phyloP scores from a whole-genome alignment of 2,113 vertebrate genomes.

The Oceanodroma tethys region DNA sequence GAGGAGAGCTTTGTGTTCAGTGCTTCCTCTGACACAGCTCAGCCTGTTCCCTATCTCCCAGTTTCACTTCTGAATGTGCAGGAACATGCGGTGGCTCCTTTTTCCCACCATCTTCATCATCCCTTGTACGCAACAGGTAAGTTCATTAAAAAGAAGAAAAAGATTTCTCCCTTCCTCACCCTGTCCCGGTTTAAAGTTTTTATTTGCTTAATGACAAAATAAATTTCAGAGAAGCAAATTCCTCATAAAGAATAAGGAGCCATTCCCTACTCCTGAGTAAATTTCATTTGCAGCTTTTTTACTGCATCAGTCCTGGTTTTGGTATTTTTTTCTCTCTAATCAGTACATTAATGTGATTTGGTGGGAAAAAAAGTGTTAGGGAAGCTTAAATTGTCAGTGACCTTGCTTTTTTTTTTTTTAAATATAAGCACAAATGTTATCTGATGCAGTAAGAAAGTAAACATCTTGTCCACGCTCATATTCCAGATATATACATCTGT shows the following conservation, averaged over 20 bases:
- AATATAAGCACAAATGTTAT: background rate
- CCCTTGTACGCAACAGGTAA: conserved; percentile 82
- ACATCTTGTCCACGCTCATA: background rate
- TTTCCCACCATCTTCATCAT: conserved; percentile 74
- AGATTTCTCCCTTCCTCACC: background rate
- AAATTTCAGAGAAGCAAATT: background rate
- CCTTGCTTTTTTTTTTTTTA: background rate
- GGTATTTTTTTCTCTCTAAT: background rate
- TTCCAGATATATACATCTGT: background rate
- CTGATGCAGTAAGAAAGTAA: background rate
- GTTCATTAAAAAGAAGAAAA: conserved; percentile 37
- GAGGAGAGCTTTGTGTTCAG: conserved; percentile 87
- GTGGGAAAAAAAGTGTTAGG: background rate
- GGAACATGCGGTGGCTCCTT: conserved; percentile 82
- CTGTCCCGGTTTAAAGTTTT: background rate
- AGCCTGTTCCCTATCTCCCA: conserved; percentile 62
- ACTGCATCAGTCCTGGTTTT: background rate
- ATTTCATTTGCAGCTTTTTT: conserved; percentile 4
- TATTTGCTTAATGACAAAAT: conserved; percentile 1
- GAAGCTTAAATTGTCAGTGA: background rate
- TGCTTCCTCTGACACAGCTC: conserved; percentile 63
- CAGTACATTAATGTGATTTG: background rate
- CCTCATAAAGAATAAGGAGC: background rate
- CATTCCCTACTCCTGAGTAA: conserved; percentile 14
- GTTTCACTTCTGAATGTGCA: conserved; percentile 18